Base-by-base conservation (phyloP, 2,113 vertebrate genomes). In the Sapajus apella region DNA sequence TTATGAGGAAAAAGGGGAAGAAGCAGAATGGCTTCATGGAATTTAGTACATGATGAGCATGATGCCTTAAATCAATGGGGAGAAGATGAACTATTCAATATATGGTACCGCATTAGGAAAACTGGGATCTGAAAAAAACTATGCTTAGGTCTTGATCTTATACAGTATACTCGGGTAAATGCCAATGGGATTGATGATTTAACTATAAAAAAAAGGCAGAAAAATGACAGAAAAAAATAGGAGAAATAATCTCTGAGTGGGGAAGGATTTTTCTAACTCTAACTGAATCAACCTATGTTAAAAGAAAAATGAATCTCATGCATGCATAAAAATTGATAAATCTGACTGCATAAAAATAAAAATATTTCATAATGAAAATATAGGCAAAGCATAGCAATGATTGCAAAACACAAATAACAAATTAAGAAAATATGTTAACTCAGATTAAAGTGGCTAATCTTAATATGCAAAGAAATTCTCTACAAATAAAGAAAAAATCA, bases 211-310 rank as follows among this genome's bases (percentile, higher is more conserved):
- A 93, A 85, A 77, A 6, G 13, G 3, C 5, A 79, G 72, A 68
- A 85, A 88, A 85, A 89, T 81, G 13, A 47, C n/a, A 92, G 85
- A 81, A 89, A 90, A 90, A 87, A 86, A 35, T 52, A 18, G 77
- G 8, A 9, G 8, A 80, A 88, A 89, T 73, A 50, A 94, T 14
- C 14, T 87, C 32, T 92, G 52, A 91, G 8, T 50, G 18, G 45
- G 21, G 45, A 94, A 93, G 8, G 11, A 72, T 30, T 88, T 93
- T 93, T 88, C n/a, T 75, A 73, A 75, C 11, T 87, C 1, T 64
- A 90, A 79, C 30, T 85, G 3, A 76, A 81, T 47, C 2, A 13
- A 17, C 32, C 35, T 76, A 8, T 12, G 81, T 64, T 82, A n/a
- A 84, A 91, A 91, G n/a, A 73, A 93, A 90, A 50, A 84, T 35